These are phyloP conservation scores for Pocillopora damicornis DNA, from an alignment of 64 coral and sea anemone genomes.

Conservation along the genomic window DNA sequence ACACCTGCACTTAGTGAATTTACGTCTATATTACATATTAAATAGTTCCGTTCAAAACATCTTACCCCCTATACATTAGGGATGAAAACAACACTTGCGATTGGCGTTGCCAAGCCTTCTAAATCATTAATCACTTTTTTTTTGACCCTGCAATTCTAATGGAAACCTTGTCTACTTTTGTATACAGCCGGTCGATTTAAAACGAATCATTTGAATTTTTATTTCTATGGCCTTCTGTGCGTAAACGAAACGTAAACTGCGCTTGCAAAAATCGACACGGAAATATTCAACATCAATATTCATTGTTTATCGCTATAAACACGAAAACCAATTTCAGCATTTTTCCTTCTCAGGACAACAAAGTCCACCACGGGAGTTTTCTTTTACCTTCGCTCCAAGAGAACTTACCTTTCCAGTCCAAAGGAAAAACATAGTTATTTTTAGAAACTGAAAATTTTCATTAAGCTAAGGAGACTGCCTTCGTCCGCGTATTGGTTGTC, in stretches of 20 bases:
- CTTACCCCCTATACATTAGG: background rate
- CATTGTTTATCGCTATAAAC: background rate
- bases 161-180: background rate
- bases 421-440: background rate
- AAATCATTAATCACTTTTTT: slow-evolving; percentile 27
- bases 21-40: slow-evolving; percentile 17
- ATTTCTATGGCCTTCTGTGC: background rate
- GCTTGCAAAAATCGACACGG: background rate
- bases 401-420: background rate
- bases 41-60: background rate
- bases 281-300: background rate
- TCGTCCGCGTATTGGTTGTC: background rate
- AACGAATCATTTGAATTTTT: background rate
- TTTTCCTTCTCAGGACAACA: background rate
- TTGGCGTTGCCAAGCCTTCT: background rate
- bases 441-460: background rate
- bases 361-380: background rate
- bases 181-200: background rate
- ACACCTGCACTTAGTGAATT: background rate
- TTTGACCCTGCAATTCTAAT: background rate
- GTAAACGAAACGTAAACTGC: background rate
- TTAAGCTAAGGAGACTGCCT: too few relatives aligned
- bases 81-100: background rate
- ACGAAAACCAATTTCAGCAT: background rate
- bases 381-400: background rate